Evolutionary conservation across 1,140 invertebrate species (phyloP).

Genomic region (Eumeta japonica): DNA sequence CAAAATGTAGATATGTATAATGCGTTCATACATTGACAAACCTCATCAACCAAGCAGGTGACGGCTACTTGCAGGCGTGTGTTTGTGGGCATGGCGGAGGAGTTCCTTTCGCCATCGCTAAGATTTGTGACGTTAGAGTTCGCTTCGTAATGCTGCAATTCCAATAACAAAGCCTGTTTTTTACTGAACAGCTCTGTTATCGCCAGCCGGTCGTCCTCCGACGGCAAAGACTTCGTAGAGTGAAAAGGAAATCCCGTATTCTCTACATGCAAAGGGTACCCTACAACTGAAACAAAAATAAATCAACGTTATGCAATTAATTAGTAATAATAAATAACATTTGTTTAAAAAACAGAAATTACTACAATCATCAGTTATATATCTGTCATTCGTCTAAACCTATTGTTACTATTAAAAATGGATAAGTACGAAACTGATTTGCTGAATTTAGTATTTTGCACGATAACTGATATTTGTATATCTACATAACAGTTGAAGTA

Average conservation of each 20-base stretch:
- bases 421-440: too few species aligned
- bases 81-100: constrained; percentile 66
- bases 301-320: background rate
- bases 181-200: constrained; percentile 77
- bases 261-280: constrained; percentile 65
- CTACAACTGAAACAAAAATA: constrained; percentile 69
- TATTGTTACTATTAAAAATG: constrained; percentile 6
- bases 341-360: too few species aligned
- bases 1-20: too few species aligned
- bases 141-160: constrained; percentile 79
- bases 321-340: background rate
- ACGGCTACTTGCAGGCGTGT: constrained; percentile 60
- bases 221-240: constrained; percentile 23
- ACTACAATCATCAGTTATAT: too few species aligned
- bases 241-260: constrained; percentile 23
- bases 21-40: too few species aligned
- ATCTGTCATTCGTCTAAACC: too few species aligned
- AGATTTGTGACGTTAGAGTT: constrained; percentile 37
- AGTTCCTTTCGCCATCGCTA: constrained; percentile 22
- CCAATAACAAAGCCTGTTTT: constrained; percentile 79
- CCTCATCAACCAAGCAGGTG: constrained; percentile 42
- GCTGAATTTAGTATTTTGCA: too few species aligned
- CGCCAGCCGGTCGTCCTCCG: constrained; percentile 69
- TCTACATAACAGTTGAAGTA: too few species aligned
- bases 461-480: too few species aligned